Evolutionary conservation across 2,888 invertebrate genomes (phyloP).

Genomic region (Pachydiplax longipennis): DNA sequence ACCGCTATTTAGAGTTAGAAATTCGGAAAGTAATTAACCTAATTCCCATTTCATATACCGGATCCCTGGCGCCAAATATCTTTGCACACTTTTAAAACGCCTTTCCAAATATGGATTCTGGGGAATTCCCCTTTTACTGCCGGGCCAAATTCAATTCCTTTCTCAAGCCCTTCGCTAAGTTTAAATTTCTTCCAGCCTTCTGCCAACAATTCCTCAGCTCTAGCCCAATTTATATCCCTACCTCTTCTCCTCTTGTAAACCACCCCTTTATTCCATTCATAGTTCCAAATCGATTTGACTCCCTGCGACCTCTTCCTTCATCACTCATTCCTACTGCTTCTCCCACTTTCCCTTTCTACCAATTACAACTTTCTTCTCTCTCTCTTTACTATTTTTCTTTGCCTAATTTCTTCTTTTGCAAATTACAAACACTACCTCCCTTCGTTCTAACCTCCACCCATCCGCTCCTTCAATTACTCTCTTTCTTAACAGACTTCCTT

Average conservation of each 20-base stretch:
- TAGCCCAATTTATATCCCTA: not conserved
- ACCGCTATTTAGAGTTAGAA: too few relatives aligned
- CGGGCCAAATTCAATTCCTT: not conserved
- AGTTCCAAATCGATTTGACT: not conserved
- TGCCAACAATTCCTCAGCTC: not conserved
- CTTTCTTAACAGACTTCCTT: too few relatives aligned
- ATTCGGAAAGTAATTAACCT: too few relatives aligned
- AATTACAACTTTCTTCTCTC: not conserved
- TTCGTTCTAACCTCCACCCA: not conserved
- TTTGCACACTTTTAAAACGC: too few relatives aligned
- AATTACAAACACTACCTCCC: not conserved
- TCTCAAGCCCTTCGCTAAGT: not conserved
- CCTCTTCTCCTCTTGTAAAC: not conserved
- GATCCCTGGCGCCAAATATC: too few relatives aligned
- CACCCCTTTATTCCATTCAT: not conserved
- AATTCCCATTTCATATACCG: too few relatives aligned
- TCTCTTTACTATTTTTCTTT: not conserved
- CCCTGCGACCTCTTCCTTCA: not conserved
- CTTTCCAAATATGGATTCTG: not conserved
- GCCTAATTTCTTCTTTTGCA: not conserved
- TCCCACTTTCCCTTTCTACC: not conserved
- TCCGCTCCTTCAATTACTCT: not conserved
- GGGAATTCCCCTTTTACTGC: not conserved
- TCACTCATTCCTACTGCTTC: not conserved
- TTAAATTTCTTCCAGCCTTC: not conserved